Evolutionary conservation across 2,113 vertebrate genomes (phyloP).

Genomic region (Gavialis gangeticus): DNA sequence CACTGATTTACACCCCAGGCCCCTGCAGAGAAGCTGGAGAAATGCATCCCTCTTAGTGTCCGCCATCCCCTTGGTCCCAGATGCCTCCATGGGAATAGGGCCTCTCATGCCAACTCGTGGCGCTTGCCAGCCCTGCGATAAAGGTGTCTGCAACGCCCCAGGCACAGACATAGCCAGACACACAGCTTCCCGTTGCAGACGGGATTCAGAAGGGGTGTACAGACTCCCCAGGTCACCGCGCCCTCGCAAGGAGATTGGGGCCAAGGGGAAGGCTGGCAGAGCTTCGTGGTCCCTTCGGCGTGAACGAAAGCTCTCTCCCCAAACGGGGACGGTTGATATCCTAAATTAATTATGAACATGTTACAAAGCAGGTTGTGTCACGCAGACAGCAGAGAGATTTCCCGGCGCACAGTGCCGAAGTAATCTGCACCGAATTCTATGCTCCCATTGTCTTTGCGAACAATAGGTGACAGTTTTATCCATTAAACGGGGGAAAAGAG

Average conservation of each 20-base stretch:
- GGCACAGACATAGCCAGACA: not conserved
- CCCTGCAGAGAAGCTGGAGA: not conserved
- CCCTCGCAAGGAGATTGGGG: rapidly evolving
- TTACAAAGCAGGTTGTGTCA: not conserved
- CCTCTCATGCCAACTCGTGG: too few species aligned
- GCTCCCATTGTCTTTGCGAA: not conserved
- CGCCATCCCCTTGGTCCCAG: too few species aligned
- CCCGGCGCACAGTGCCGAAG: not conserved
- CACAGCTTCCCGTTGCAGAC: not conserved
- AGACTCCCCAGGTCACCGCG: not conserved
- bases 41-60: too few species aligned
- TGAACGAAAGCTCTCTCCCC: not conserved
- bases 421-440: not conserved
- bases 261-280: not conserved
- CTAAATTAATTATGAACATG: not conserved
- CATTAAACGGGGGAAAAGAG: not conserved
- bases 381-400: not conserved
- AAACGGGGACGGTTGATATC: not conserved
- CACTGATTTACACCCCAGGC: not conserved
- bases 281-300: not conserved
- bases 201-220: not conserved
- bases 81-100: too few species aligned
- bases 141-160: too few species aligned
- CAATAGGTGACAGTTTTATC: not conserved
- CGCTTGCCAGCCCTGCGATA: too few species aligned